phyloP scores from a whole-genome alignment of 2,113 vertebrate species.

The Anthoscopus minutus region DNA sequence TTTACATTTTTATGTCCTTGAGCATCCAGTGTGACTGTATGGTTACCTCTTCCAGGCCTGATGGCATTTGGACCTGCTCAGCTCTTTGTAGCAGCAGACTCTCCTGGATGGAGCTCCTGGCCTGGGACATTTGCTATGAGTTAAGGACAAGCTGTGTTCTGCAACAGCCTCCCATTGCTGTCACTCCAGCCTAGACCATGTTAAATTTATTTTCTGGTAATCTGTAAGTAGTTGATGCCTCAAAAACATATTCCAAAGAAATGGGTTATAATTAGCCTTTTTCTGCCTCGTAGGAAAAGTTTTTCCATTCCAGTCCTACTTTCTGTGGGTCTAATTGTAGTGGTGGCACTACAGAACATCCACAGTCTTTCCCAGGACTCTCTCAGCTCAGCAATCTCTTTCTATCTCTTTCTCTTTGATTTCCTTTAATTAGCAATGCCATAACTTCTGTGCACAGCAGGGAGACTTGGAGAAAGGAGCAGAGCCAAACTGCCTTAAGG shows the following conservation, averaged over 20 bases:
- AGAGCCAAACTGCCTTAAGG: neutral
- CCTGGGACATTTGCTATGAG: neutral
- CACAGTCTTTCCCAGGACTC: neutral
- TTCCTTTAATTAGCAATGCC: neutral
- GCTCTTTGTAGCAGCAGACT: neutral
- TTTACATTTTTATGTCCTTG: neutral
- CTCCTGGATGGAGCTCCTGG: neutral
- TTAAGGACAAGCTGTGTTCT: neutral
- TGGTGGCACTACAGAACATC: fast-evolving
- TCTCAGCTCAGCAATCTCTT: neutral
- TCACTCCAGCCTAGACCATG: neutral
- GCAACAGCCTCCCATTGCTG: neutral
- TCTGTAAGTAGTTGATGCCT: neutral
- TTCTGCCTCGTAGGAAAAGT: neutral
- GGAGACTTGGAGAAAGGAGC: neutral
- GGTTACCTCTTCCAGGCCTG: neutral
- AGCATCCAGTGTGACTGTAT: neutral
- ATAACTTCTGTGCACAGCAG: neutral
- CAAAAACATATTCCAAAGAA: neutral
- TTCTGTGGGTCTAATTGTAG: neutral
- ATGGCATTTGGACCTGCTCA: neutral
- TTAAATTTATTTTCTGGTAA: neutral
- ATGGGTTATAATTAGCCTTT: neutral
- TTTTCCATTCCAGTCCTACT: neutral
- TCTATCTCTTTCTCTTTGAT: neutral